Conservation (phyloP, 1,140 invertebrate species). For the Dryas iulia region DNA sequence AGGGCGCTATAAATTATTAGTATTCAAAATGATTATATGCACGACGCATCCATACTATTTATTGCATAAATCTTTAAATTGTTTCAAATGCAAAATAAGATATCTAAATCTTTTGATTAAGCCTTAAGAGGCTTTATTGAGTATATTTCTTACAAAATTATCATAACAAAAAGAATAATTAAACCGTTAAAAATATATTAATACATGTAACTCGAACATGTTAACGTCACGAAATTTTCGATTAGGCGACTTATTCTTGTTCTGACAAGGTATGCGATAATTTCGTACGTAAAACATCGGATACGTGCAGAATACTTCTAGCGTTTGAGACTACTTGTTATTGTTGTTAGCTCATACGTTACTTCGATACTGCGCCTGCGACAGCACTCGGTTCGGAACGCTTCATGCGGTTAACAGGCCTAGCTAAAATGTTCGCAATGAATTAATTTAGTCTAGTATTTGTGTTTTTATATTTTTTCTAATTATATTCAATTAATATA, state of each 20-base stretch:
- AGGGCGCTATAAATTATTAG: no score
- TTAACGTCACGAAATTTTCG: not conserved
- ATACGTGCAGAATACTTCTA: conserved; percentile 15
- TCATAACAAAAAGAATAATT: no score
- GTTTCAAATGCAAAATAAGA: no score
- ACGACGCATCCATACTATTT: no score
- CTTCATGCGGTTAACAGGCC: conserved; percentile 15
- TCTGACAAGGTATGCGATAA: not conserved
- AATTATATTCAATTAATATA: not conserved
- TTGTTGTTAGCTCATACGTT: conserved; percentile 5
- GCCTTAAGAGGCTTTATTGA: no score
- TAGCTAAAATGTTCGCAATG: conserved; percentile 23
- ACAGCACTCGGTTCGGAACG: conserved; percentile 9
- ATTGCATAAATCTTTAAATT: no score
- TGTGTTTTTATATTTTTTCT: conserved; percentile 2
- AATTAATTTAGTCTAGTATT: conserved; percentile 13
- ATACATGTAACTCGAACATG: not conserved
- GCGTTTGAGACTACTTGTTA: not conserved
- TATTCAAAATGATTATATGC: no score
- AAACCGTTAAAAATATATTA: not conserved
- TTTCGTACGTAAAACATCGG: conserved; percentile 16
- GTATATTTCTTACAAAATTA: no score
- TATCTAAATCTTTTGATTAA: no score
- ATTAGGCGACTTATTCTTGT: not conserved
- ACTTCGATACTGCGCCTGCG: conserved; percentile 8